These are phyloP conservation scores for Alauda arvensis DNA, from an alignment of 2,797 vertebrate species.

Conservation along the genomic window DNA sequence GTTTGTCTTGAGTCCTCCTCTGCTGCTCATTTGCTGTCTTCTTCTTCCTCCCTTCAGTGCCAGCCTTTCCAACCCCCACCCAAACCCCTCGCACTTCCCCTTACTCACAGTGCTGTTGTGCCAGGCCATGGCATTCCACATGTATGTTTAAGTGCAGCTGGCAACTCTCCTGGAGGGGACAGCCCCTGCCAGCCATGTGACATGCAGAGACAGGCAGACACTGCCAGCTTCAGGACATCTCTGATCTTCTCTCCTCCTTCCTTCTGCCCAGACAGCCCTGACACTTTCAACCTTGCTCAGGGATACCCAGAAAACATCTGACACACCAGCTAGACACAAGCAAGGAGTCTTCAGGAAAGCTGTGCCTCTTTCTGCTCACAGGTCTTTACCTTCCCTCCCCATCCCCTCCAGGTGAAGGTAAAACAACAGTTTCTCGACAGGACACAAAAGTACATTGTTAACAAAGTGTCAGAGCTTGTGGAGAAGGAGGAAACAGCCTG, in stretches of 20 bases:
- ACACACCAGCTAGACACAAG: background rate
- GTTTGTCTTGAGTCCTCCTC: background rate
- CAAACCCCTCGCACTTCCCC: accelerated
- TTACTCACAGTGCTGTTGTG: accelerated
- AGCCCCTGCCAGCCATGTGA: background rate
- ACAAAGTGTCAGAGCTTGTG: background rate
- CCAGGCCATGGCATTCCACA: background rate
- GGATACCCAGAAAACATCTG: background rate
- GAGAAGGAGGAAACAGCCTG: background rate
- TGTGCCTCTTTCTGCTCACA: background rate
- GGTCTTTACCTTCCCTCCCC: background rate
- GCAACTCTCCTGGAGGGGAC: background rate
- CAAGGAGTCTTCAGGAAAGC: background rate
- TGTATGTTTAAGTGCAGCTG: background rate
- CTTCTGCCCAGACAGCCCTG: background rate
- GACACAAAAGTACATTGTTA: background rate
- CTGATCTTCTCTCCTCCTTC: background rate
- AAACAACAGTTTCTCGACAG: background rate
- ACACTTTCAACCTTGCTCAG: background rate
- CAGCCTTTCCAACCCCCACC: background rate
- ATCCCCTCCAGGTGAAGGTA: background rate
- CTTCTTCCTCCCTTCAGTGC: background rate
- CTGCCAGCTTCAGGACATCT: background rate
- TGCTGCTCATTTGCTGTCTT: background rate
- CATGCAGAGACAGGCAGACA: background rate